Percentiles rank a stretch among this genome's conserved stretches.
phyloP scores from a whole-genome alignment of 2,113 vertebrate genomes.

The Pelusios castaneus region DNA sequence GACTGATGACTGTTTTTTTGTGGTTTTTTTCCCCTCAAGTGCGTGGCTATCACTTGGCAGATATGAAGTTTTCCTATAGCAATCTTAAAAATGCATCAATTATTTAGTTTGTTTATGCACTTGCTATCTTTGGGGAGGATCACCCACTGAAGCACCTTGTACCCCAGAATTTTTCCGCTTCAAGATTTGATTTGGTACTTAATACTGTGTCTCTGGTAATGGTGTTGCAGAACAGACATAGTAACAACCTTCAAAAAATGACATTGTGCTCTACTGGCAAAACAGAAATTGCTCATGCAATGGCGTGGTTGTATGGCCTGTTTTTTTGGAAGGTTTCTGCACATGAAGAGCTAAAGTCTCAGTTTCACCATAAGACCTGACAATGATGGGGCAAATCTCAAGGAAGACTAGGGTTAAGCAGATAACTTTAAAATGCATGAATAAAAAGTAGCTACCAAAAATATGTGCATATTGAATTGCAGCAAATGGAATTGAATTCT shows the following conservation, averaged over 20 bases:
- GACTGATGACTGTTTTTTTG: background rate
- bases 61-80: background rate
- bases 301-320: background rate
- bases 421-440: background rate
- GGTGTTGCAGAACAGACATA: background rate
- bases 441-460: background rate
- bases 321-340: slow-evolving; percentile 9
- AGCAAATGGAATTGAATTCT: slow-evolving; percentile 2
- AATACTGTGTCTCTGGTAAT: background rate
- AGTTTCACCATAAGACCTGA: background rate
- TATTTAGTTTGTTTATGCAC: slow-evolving; percentile 31
- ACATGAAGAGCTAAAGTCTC: background rate
- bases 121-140: slow-evolving; percentile 9
- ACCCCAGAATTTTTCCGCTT: slow-evolving; percentile 3
- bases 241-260: background rate
- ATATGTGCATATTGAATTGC: background rate
- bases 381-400: background rate
- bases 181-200: background rate
- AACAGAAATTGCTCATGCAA: background rate
- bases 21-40: background rate
- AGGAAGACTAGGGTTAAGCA: background rate
- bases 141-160: slow-evolving; percentile 10
- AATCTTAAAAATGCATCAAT: background rate
- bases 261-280: background rate
- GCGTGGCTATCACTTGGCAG: slow-evolving; percentile 26